Percentiles rank a stretch among this genome's conserved stretches.
Evolutionary conservation across 2,797 vertebrate species (phyloP).

Genomic region (Danionella dracula): DNA sequence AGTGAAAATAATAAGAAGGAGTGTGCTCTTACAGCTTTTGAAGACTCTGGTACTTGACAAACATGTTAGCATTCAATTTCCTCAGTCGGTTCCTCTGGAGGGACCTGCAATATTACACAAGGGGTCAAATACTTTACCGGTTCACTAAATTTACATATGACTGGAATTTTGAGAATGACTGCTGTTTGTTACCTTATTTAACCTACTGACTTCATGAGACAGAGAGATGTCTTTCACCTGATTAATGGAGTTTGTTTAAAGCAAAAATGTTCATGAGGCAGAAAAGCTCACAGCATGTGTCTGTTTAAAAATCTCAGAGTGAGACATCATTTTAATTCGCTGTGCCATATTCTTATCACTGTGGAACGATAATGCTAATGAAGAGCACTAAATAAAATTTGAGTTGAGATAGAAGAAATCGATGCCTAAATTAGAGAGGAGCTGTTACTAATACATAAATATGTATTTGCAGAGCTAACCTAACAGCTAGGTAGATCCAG

Average conservation of each 20-base stretch:
- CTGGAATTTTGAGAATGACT: no score
- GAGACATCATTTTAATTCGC: not conserved
- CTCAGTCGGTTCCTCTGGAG: slow-evolving; percentile 79
- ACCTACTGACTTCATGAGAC: no score
- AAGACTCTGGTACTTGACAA: slow-evolving; percentile 79
- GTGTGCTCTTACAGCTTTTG: slow-evolving; percentile 81
- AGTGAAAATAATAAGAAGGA: not conserved
- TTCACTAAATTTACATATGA: no score
- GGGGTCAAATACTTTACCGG: no score
- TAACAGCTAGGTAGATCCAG: not conserved
- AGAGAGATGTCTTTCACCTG: no score
- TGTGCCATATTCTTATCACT: not conserved
- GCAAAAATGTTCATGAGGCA: not conserved
- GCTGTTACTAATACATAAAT: not conserved
- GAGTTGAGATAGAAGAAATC: not conserved
- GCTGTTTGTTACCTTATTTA: no score
- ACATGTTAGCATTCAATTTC: slow-evolving; percentile 77
- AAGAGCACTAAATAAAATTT: not conserved
- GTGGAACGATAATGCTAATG: slow-evolving; percentile 13
- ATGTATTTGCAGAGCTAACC: not conserved
- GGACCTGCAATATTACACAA: slow-evolving; percentile 71
- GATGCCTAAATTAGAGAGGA: slow-evolving; percentile 1
- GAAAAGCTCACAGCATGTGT: not conserved
- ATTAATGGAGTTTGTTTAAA: not conserved
- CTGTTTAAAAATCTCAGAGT: slow-evolving; percentile 5